Percentiles rank a stretch among this genome's conserved stretches.
Conservation (phyloP, 2,888 invertebrate genomes). For the Aphodius granarius region DNA sequence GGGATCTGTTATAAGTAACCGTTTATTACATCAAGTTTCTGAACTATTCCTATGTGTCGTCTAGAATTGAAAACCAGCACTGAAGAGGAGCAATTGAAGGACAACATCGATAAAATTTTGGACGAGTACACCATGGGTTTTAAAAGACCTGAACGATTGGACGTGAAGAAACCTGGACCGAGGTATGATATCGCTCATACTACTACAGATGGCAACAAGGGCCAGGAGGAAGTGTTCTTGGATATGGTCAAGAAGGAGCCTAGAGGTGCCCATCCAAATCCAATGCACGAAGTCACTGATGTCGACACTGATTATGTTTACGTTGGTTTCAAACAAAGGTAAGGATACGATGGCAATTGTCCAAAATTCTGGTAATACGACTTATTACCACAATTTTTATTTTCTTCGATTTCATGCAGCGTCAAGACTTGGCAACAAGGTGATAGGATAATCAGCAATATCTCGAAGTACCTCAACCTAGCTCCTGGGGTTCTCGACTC, state of each 20-base stretch:
- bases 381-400: neutral
- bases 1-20: neutral
- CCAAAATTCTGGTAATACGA: neutral
- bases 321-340: slow-evolving; percentile 75
- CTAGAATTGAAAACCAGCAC: slow-evolving; percentile 2
- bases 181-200: slow-evolving; percentile 66
- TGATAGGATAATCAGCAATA: slow-evolving; percentile 67
- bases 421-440: slow-evolving; percentile 73
- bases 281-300: slow-evolving; percentile 52
- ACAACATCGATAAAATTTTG: slow-evolving; percentile 62
- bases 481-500: slow-evolving; percentile 65
- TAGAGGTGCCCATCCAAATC: slow-evolving; percentile 47
- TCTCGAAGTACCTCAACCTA: slow-evolving; percentile 71
- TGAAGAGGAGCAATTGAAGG: slow-evolving; percentile 28
- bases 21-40: neutral
- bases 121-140: slow-evolving; percentile 74
- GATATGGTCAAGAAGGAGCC: slow-evolving; percentile 53
- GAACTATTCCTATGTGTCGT: neutral
- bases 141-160: slow-evolving; percentile 84
- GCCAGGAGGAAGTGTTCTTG: slow-evolving; percentile 27
- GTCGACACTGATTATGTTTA: slow-evolving; percentile 80
- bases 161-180: slow-evolving; percentile 95
- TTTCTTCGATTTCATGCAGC: slow-evolving; percentile 46
- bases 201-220: neutral
- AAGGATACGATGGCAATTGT: slow-evolving; percentile 41